Percentiles rank a stretch among this genome's conserved stretches.
Evolutionary conservation across 1,140 invertebrate species (phyloP).

Genomic region (Zeugodacus cucurbitae): DNA sequence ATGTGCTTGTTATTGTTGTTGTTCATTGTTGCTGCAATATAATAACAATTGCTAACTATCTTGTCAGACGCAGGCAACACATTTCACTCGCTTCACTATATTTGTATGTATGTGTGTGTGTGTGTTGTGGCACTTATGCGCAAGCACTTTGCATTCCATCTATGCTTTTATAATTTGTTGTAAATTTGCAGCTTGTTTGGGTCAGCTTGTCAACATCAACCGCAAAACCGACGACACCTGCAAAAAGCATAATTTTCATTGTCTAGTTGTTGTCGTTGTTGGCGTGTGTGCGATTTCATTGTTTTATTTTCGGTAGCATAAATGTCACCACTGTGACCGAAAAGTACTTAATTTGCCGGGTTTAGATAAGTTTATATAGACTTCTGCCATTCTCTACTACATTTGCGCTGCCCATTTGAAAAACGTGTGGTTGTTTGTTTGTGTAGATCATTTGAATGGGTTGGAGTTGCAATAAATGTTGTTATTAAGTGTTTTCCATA

Average conservation of each 20-base stretch:
- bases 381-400: no score
- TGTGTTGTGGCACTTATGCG: neutral
- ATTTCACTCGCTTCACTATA: neutral
- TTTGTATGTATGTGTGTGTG: neutral
- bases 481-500: no score
- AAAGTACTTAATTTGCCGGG: constrained; percentile 4
- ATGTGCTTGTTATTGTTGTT: neutral
- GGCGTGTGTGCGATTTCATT: neutral
- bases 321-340: constrained; percentile 3
- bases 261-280: neutral
- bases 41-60: neutral
- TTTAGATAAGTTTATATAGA: neutral
- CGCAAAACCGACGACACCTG: constrained; percentile 6
- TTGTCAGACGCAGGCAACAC: neutral
- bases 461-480: no score
- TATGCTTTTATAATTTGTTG: neutral
- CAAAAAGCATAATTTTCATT: constrained; percentile 9
- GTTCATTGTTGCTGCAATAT: neutral
- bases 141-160: neutral
- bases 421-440: no score
- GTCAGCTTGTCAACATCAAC: constrained; percentile 18
- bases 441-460: no score
- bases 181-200: neutral
- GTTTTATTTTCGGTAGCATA: neutral
- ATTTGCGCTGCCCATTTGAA: no score